These are phyloP conservation scores for Globodera rostochiensis DNA, from an alignment of 1,140 invertebrate species.

Conservation along the genomic window DNA sequence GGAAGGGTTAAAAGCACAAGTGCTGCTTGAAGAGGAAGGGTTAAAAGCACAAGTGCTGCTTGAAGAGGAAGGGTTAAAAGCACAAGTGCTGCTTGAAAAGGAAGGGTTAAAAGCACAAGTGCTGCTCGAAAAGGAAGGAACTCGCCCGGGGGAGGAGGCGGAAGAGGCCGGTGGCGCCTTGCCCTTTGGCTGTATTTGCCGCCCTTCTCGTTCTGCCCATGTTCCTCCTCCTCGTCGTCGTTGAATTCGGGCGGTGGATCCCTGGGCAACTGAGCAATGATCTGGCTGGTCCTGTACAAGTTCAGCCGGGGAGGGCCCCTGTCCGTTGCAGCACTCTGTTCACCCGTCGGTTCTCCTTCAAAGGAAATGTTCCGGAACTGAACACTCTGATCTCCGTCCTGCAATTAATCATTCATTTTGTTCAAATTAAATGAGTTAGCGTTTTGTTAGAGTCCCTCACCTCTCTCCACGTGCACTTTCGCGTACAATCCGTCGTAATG, in stretches of 20 bases:
- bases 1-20: no score
- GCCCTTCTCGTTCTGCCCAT: background rate
- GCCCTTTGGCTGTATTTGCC: background rate
- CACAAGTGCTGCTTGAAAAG: no score
- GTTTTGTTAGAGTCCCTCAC: background rate
- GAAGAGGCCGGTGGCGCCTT: background rate
- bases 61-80: no score
- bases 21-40: no score
- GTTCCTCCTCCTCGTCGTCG: conserved; percentile 10
- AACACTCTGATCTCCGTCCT: conserved; percentile 16
- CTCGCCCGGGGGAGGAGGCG: background rate
- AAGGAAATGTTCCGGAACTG: conserved; percentile 24
- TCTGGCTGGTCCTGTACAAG: conserved; percentile 30
- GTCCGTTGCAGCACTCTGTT: background rate
- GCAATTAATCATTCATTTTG: background rate
- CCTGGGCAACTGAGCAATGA: conserved; percentile 26
- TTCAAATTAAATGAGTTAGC: background rate
- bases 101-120: no score
- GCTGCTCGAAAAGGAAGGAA: background rate
- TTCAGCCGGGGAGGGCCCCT: conserved; percentile 25
- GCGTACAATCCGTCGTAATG: background rate
- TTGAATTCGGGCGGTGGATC: conserved; percentile 21
- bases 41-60: no score
- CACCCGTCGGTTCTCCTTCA: background rate
- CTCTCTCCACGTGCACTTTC: background rate